These are phyloP conservation scores for Campoletis sonorensis DNA, from an alignment of 1,140 invertebrate species.

Conservation along the genomic window DNA sequence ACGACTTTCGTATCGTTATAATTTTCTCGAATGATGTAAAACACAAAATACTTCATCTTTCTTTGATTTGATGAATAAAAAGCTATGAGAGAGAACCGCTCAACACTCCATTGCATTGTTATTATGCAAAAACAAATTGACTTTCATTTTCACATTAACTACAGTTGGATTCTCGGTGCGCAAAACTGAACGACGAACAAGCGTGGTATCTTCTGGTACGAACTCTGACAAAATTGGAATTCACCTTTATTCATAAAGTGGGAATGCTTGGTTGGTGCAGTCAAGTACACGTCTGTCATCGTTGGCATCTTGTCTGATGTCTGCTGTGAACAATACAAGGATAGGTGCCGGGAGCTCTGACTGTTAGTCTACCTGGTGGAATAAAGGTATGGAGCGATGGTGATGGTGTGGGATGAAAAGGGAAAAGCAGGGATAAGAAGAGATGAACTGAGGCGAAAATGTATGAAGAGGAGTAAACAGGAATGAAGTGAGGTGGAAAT, in stretches of 20 bases:
- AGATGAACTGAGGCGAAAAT: not conserved
- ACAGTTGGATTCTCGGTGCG: no score
- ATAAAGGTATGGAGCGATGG: no score
- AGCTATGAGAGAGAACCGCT: no score
- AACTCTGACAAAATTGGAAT: not conserved
- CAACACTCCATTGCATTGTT: no score
- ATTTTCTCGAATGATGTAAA: no score
- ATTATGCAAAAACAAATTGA: no score
- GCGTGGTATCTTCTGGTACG: no score
- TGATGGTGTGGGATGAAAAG: not conserved
- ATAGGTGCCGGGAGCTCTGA: not conserved
- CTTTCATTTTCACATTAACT: no score
- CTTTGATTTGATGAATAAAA: no score
- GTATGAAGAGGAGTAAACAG: conserved; percentile 19
- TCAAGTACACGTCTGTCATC: not conserved
- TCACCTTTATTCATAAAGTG: conserved; percentile 32
- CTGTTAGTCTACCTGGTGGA: not conserved
- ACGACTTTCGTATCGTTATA: no score
- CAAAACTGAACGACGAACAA: no score
- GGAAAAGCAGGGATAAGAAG: not conserved
- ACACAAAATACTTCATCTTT: no score
- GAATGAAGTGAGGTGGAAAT: conserved; percentile 7
- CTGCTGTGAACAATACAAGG: not conserved
- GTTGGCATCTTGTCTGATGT: conserved; percentile 5
- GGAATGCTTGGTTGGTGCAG: conserved; percentile 4